Evolutionary conservation across 2,797 vertebrate genomes (phyloP), one percentile per base, ranked within the genome.

Genomic region (Rhyacichthys aspro): DNA sequence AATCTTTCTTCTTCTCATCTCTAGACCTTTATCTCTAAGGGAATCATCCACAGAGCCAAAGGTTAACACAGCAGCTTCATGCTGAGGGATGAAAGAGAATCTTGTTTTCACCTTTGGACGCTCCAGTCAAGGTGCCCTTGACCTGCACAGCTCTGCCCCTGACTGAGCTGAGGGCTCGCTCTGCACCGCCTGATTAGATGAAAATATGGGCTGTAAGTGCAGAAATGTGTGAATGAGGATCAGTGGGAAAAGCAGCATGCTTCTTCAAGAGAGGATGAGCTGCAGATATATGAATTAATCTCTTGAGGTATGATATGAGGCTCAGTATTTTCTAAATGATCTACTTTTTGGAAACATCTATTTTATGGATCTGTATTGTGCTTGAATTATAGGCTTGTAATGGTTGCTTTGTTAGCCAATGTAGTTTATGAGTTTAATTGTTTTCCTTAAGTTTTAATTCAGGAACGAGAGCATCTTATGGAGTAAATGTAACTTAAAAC

Each of bases 111-210:
- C 52, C 49, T 50, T 48, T 36, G 41, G 8, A 32, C 34, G 62
- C 43, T 52, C 17, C 61, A 64, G 67, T 76, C 73, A 72, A 70
- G 78, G 68, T 77, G 78, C 28, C 73, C 76, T 79, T 77, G 55
- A 72, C 67, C 10, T 16, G 15, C 18, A 37, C 48, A 8, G 15
- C 3, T 1, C 55, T 70, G 67, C 38, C 67, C 61, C 44, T 1
- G 49, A 46, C 56, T 55, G 48, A 48, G 55, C 43, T 45, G 44
- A 37, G 48, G 34, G 32, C 32, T 9, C 9, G 32, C 62, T 63
- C 46, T 36, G 14, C 41, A 41, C 52, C 11, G 7, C 4, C 15
- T 0, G 8, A 56, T 59, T 45, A 45, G 19, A 74, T 43, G 14
- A 34, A n/a, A 63, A 32, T n/a, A 32, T 67, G 45, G 9, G 11